Evolutionary conservation across 1,140 invertebrate genomes (phyloP).

Genomic region (Hyposmocoma kahamanoa): DNA sequence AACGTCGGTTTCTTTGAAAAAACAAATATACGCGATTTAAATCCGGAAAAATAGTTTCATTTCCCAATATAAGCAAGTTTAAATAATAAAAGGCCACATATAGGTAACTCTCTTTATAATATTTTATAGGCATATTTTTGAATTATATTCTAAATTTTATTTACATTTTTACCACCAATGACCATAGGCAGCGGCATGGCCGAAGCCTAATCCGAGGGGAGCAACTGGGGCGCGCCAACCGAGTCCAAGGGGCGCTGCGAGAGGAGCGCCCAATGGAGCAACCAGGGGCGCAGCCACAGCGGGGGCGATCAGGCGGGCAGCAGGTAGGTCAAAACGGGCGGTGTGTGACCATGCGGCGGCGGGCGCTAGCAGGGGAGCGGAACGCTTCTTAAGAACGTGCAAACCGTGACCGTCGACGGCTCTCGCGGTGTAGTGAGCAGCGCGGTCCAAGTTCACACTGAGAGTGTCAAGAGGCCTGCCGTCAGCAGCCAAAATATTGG

Average conservation of each 20-base stretch:
- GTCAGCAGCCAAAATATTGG: slow-evolving; percentile 55
- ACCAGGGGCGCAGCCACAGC: not conserved
- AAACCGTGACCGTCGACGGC: slow-evolving; percentile 36
- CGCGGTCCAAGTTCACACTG: slow-evolving; percentile 64
- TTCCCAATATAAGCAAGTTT: too few relatives aligned
- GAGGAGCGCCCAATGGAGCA: slow-evolving; percentile 12
- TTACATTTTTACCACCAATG: slow-evolving; percentile 21
- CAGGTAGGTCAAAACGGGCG: slow-evolving; percentile 18
- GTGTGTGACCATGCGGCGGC: slow-evolving; percentile 21
- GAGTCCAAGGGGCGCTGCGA: slow-evolving; percentile 17
- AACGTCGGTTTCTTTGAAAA: too few relatives aligned
- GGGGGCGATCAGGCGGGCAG: slow-evolving; percentile 18
- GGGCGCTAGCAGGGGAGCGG: slow-evolving; percentile 27
- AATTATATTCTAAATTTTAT: slow-evolving; percentile 23
- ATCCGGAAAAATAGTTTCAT: too few relatives aligned
- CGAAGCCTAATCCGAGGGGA: slow-evolving; percentile 2
- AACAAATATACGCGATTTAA: too few relatives aligned
- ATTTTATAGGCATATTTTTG: slow-evolving; percentile 17
- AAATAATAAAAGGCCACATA: not conserved
- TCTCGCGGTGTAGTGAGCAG: slow-evolving; percentile 55
- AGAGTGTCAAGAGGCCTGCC: slow-evolving; percentile 65
- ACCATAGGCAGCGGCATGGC: slow-evolving; percentile 12
- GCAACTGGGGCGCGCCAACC: not conserved
- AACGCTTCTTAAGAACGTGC: slow-evolving; percentile 53
- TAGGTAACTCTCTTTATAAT: slow-evolving; percentile 41